These are phyloP conservation scores for Petrocephalus zakoni DNA, from an alignment of 2,113 vertebrate species.

Conservation along the genomic window DNA sequence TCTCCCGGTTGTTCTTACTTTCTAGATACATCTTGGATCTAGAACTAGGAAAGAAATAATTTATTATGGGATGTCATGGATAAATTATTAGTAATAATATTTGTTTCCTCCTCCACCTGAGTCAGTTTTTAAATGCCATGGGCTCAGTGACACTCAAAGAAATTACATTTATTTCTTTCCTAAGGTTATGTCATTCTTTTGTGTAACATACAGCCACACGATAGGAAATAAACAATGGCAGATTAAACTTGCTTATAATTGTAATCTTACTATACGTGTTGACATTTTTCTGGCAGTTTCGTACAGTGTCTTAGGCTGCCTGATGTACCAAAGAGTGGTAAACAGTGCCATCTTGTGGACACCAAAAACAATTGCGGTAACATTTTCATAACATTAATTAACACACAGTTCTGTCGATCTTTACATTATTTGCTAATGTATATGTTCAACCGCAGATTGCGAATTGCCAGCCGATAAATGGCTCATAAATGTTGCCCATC, in stretches of 20 bases:
- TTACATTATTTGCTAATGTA: not conserved
- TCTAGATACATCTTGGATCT: slow-evolving; percentile 71
- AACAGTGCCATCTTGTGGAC: slow-evolving; percentile 5
- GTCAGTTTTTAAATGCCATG: not conserved
- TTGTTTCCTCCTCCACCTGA: not conserved
- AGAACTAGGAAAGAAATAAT: not conserved
- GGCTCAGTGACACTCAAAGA: not conserved
- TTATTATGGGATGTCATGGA: not conserved
- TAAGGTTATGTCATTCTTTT: too few relatives aligned
- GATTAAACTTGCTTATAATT: not conserved
- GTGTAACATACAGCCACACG: not conserved
- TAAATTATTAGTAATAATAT: not conserved
- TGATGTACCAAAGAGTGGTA: not conserved
- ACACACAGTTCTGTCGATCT: not conserved
- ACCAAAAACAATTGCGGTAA: not conserved
- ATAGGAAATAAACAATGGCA: not conserved
- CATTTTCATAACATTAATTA: not conserved
- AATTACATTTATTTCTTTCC: too few relatives aligned
- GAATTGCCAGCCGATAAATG: not conserved
- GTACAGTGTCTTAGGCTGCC: not conserved
- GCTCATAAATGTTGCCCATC: not conserved
- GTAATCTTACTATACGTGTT: not conserved
- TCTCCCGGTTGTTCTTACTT: slow-evolving; percentile 68
- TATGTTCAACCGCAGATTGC: not conserved
- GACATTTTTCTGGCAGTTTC: not conserved